Base-by-base conservation (phyloP, 1,140 invertebrate genomes). In the Caerostris extrusa region DNA sequence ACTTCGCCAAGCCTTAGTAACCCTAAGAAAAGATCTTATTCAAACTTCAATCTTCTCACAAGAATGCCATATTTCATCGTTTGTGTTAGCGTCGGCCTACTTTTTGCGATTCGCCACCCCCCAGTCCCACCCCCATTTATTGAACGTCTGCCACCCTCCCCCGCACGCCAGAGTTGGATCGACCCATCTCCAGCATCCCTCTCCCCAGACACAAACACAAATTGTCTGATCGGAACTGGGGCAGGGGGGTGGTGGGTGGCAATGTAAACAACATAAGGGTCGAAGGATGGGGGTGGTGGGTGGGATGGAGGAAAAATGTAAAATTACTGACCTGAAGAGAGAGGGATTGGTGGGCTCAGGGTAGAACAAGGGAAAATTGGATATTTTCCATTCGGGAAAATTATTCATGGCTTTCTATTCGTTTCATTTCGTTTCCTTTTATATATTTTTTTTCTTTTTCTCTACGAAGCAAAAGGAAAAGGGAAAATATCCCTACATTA, bases 21-120 rank as follows among this genome's bases (percentile, higher is more conserved):
- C 82, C 82, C 55, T 58, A 34, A 57, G 82, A 56, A 58, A 57
- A 56, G 55, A 57, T 85, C 82, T 58, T 85, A 85, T 85, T 85
- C 82, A 85, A 85, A 85, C 82, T 85, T 85, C 82, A 56, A 85
- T 85, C 82, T 85, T 57, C 56, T 55, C 57, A 55, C 57, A 85
- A 58, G 82, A 85, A 58, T 34, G 82, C 82, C 82, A 85, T 85
- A 85, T 85, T 85, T 85, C 82, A 85, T 85, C 82, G 57, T 85
- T 85, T 85, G 82, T 85, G 82, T 58, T 85, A 58, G 82, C 82
- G 82, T 57, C 82, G 82, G 82, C 82, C 82, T 85, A 85, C 82
- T 85, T 85, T n/a, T 85, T 57, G 19, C 82, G 55, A 85, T 85
- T 85, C 82, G 34, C 34, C 14, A 7, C 4, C 34, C 19, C 7